A percentile compares a stretch with the other conserved stretches of the same genome.
These are phyloP conservation scores for Crotalus horridus DNA, from an alignment of 2,113 vertebrate genomes.

Conservation along the genomic window DNA sequence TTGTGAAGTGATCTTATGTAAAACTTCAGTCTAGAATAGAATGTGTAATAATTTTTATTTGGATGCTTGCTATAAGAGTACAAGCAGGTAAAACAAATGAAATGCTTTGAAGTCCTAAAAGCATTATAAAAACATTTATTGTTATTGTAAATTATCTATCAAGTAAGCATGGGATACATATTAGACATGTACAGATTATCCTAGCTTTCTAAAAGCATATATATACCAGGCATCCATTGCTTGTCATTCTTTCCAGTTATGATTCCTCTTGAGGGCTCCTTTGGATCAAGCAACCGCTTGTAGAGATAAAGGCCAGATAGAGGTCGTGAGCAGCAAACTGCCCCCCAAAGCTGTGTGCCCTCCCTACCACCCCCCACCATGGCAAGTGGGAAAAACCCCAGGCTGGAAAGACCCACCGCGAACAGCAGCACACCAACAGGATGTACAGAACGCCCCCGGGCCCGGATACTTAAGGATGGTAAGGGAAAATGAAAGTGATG, in stretches of 20 bases:
- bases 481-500: too few relatives aligned
- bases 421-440: too few relatives aligned
- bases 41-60: neutral
- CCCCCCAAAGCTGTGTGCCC: too few relatives aligned
- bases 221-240: neutral
- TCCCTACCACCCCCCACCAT: too few relatives aligned
- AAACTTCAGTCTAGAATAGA: neutral
- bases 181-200: neutral
- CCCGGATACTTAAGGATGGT: too few relatives aligned
- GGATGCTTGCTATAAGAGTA: neutral
- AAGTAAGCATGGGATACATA: neutral
- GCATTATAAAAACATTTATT: neutral
- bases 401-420: too few relatives aligned
- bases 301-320: too few relatives aligned
- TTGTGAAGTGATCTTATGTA: neutral
- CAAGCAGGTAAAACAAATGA: neutral
- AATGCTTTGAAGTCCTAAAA: neutral
- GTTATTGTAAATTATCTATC: neutral
- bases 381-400: too few relatives aligned
- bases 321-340: too few relatives aligned
- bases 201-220: neutral
- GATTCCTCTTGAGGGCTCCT: neutral
- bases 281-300: too few relatives aligned
- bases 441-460: too few relatives aligned
- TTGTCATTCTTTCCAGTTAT: neutral